phyloP scores from a whole-genome alignment of 2,797 vertebrate genomes.

The Helicolenus hilgendorfi region DNA sequence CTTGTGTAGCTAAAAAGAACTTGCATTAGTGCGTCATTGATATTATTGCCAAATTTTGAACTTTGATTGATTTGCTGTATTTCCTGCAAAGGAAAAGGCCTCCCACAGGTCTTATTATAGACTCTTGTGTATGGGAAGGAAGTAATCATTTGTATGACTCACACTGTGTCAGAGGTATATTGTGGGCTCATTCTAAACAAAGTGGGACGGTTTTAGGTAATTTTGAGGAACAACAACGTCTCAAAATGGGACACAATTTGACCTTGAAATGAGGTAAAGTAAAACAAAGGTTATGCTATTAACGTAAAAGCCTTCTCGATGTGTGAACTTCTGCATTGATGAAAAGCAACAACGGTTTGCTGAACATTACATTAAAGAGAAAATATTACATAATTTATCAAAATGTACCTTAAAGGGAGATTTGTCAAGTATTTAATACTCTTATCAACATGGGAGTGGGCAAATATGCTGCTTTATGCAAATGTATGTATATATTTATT shows the following conservation, averaged over 20 bases:
- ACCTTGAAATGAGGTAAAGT: constrained; percentile 16
- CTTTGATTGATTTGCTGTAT: not conserved
- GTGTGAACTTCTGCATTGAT: not conserved
- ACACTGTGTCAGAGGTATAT: constrained; percentile 34
- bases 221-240: constrained; percentile 45
- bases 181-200: constrained; percentile 3
- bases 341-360: not conserved
- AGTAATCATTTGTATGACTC: constrained; percentile 17
- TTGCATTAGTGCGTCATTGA: not conserved
- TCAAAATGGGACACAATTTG: constrained; percentile 15
- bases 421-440: too few species aligned
- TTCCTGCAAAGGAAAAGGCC: not conserved
- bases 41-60: not conserved
- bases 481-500: too few species aligned
- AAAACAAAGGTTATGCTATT: constrained; percentile 33
- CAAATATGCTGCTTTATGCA: too few species aligned
- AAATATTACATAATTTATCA: not conserved
- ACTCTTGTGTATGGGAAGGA: constrained; percentile 23
- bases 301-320: constrained; percentile 4
- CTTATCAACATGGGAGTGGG: too few species aligned
- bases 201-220: not conserved
- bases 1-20: not conserved
- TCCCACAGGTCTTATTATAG: constrained; percentile 19
- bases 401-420: too few species aligned
- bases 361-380: not conserved